A percentile compares a stretch with the other conserved stretches of the same genome.
Evolutionary conservation across 1,140 invertebrate species (phyloP).

Genomic region (Zophobas atratus): DNA sequence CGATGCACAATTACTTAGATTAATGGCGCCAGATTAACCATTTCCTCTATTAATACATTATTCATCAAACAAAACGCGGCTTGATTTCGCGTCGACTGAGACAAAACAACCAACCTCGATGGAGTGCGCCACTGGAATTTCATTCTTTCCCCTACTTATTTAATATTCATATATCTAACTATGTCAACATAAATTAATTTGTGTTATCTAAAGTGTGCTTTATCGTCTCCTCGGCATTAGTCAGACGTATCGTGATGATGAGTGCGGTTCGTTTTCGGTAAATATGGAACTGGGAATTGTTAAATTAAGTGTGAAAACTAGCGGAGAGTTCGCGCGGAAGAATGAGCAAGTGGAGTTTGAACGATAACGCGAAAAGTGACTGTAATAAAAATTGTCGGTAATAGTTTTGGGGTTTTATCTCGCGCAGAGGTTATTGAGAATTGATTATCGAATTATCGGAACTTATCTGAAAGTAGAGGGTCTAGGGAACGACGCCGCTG

Average conservation of each 20-base stretch:
- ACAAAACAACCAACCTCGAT: conserved; percentile 11
- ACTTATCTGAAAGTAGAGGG: background rate
- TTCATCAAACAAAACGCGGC: conserved; percentile 24
- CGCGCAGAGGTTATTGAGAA: too few relatives aligned
- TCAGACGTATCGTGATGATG: conserved; percentile 12
- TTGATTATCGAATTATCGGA: background rate
- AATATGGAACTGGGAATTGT: conserved; percentile 4
- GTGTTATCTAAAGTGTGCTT: conserved; percentile 25
- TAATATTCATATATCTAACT: conserved; percentile 12
- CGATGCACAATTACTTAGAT: conserved; percentile 32
- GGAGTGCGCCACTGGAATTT: conserved; percentile 30
- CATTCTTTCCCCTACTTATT: conserved; percentile 19
- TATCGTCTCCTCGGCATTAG: conserved; percentile 12
- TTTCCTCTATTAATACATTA: conserved; percentile 34
- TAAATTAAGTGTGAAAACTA: conserved; percentile 16
- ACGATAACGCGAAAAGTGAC: background rate
- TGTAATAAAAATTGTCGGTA: too few relatives aligned
- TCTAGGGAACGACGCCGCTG: too few relatives aligned
- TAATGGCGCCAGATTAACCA: conserved; percentile 30
- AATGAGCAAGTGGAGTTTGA: background rate
- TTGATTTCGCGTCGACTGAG: conserved; percentile 13
- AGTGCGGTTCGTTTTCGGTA: background rate
- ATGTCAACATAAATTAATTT: conserved; percentile 40
- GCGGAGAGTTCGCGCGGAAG: background rate
- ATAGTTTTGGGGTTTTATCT: too few relatives aligned